Percentiles rank a stretch among this genome's conserved stretches.
Evolutionary conservation across 2,797 vertebrate species (phyloP).

Genomic region (Urosaurus nigricauda): DNA sequence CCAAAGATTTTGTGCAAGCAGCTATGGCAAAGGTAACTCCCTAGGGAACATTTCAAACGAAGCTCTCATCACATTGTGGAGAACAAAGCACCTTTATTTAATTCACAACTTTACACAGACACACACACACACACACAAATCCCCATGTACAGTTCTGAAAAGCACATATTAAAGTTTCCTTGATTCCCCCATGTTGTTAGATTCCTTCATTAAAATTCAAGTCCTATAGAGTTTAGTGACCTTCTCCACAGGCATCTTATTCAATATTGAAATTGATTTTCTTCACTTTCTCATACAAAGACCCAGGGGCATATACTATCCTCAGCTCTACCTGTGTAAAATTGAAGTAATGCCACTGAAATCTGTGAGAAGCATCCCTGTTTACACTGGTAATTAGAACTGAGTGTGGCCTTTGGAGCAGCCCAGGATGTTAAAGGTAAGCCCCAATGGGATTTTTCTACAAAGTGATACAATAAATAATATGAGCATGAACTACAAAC

Average conservation of each 20-base stretch:
- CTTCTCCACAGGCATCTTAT: slow-evolving; percentile 48
- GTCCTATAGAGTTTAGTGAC: slow-evolving; percentile 47
- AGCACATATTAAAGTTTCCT: slow-evolving; percentile 34
- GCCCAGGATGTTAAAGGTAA: slow-evolving; percentile 30
- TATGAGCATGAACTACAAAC: slow-evolving; percentile 33
- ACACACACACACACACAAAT: background rate
- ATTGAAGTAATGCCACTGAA: slow-evolving; percentile 29
- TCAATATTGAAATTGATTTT: slow-evolving; percentile 56
- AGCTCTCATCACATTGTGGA: background rate
- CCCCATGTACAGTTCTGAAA: slow-evolving; percentile 20
- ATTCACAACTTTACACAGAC: slow-evolving; percentile 8
- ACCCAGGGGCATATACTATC: slow-evolving; percentile 31
- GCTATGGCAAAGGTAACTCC: background rate
- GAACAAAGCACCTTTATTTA: slow-evolving; percentile 10
- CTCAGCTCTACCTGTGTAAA: slow-evolving; percentile 45
- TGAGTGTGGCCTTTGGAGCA: slow-evolving; percentile 35
- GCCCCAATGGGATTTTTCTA: slow-evolving; percentile 36
- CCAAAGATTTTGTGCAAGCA: background rate
- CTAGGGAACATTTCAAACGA: background rate
- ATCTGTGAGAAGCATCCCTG: slow-evolving; percentile 16
- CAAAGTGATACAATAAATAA: slow-evolving; percentile 48
- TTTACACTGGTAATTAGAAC: slow-evolving; percentile 48
- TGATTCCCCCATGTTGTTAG: slow-evolving; percentile 17
- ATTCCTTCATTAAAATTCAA: slow-evolving; percentile 47
- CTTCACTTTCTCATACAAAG: slow-evolving; percentile 48